A percentile compares a stretch with the other conserved stretches of the same genome.
Evolutionary conservation across 2,113 vertebrate genomes (phyloP).

Genomic region (Alces alces): DNA sequence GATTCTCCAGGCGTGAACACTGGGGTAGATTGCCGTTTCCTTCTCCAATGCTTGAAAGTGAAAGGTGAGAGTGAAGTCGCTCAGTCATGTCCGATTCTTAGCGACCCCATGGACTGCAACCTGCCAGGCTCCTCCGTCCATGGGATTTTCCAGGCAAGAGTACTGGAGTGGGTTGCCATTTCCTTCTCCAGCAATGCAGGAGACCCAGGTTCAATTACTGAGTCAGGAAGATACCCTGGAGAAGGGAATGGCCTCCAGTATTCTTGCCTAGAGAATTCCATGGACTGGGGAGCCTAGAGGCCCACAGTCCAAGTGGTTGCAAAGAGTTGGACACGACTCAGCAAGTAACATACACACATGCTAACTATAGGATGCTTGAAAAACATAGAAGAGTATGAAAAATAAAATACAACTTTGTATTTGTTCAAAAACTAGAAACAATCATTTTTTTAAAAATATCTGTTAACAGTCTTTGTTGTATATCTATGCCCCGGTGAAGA

Average conservation of each 20-base stretch:
- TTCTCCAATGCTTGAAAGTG: no score
- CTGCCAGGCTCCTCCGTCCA: no score
- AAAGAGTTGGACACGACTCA: background rate
- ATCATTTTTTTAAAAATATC: background rate
- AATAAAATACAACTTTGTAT: background rate
- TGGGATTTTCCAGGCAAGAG: no score
- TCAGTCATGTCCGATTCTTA: no score
- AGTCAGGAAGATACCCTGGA: background rate
- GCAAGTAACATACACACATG: background rate
- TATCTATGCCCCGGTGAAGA: background rate
- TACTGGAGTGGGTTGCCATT: no score
- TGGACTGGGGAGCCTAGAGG: background rate
- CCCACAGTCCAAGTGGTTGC: background rate
- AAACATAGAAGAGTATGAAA: background rate
- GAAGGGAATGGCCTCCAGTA: background rate
- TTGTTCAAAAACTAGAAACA: background rate
- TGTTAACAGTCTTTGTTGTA: background rate
- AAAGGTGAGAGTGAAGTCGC: no score
- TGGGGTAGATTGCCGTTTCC: no score
- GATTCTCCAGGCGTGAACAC: no score
- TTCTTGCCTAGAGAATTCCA: background rate
- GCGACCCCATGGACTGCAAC: no score
- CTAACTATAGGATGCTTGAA: background rate
- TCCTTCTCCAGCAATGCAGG: background rate
- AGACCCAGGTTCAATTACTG: background rate